Conservation (phyloP, 1,140 invertebrate species). For the Halyomorpha halys region DNA sequence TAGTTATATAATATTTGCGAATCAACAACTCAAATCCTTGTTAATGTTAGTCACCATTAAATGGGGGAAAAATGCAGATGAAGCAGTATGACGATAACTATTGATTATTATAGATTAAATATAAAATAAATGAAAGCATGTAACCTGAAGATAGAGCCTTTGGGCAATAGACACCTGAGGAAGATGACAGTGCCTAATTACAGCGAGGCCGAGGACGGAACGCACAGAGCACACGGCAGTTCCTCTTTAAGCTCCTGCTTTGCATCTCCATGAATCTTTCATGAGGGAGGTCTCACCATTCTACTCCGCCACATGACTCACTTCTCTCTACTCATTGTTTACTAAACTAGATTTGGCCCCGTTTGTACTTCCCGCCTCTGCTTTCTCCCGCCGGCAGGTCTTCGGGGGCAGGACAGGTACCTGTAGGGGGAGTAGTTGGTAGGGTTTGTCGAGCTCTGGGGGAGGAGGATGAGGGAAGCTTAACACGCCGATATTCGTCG, state of each 20-base stretch:
- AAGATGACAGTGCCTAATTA: no score
- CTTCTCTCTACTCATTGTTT: conserved; percentile 28
- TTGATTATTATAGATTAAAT: no score
- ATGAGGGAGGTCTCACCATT: conserved; percentile 24
- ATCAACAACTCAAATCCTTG: no score
- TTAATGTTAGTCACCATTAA: no score
- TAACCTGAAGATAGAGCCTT: no score
- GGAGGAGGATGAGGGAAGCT: background rate
- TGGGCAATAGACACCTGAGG: no score
- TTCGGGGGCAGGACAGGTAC: no score
- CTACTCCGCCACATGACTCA: conserved; percentile 27
- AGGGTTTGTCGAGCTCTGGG: background rate
- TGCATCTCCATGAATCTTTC: conserved; percentile 21
- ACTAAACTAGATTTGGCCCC: conserved; percentile 28
- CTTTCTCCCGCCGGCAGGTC: background rate
- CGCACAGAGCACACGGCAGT: background rate
- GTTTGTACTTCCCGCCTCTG: conserved; percentile 22
- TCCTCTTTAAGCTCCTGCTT: conserved; percentile 13
- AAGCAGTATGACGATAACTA: no score
- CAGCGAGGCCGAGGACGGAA: background rate
- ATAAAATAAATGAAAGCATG: no score
- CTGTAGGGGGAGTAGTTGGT: background rate
- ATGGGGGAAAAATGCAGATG: no score
- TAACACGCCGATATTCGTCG: no score
- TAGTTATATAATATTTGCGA: no score